Conservation (phyloP, 2,797 vertebrate genomes). For the Cossypha niveicapilla region DNA sequence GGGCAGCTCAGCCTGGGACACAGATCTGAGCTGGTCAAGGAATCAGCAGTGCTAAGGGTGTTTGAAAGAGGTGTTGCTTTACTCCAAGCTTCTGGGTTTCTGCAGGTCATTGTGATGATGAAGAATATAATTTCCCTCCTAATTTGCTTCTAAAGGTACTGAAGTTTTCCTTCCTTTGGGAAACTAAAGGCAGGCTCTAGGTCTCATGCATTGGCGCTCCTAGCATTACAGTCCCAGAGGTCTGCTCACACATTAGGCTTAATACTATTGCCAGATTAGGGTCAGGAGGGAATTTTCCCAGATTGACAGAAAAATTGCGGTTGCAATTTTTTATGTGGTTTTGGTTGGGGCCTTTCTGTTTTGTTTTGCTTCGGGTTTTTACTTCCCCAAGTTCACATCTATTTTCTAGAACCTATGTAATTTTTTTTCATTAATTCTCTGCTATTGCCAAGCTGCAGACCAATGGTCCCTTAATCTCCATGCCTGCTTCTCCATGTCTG, state of each 20-base stretch:
- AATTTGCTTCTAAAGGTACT: not conserved
- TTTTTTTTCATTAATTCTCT: not conserved
- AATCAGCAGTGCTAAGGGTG: not conserved
- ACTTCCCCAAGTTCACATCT: not conserved
- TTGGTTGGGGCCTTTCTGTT: not conserved
- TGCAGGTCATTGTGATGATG: not conserved
- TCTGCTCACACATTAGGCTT: slow-evolving; percentile 31
- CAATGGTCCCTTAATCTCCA: not conserved
- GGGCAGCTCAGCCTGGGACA: not conserved
- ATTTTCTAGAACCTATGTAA: not conserved
- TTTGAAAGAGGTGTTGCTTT: not conserved
- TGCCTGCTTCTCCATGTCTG: not conserved
- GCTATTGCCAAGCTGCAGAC: not conserved
- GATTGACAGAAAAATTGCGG: not conserved
- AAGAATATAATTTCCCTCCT: not conserved
- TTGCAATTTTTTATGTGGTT: not conserved
- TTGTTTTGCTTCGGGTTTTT: not conserved
- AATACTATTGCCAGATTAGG: slow-evolving; percentile 27
- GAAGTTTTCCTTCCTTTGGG: not conserved
- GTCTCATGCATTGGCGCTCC: not conserved
- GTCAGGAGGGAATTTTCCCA: slow-evolving; percentile 54
- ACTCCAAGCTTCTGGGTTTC: not conserved
- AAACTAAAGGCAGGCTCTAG: not conserved
- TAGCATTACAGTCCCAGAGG: not conserved
- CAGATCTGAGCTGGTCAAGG: not conserved